These are phyloP conservation scores for Sphenopsis melanotis DNA, from an alignment of 2,797 vertebrate species.

Conservation along the genomic window DNA sequence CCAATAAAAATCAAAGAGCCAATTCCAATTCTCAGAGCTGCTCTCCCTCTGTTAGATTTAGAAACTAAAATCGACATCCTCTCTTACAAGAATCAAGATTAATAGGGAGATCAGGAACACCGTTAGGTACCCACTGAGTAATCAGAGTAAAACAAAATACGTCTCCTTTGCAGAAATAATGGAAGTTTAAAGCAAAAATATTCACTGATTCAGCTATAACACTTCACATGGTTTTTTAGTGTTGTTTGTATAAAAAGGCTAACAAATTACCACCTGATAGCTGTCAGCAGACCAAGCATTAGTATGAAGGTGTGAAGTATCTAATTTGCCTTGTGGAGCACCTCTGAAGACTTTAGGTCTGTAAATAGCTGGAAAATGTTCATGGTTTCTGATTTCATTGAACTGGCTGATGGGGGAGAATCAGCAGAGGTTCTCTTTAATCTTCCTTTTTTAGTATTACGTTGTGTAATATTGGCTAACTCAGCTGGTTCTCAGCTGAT, in stretches of 20 bases:
- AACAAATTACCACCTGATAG: background rate
- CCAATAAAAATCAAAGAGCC: background rate
- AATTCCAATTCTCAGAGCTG: background rate
- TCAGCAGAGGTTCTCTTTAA: background rate
- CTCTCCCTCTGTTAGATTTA: background rate
- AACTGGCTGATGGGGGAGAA: background rate
- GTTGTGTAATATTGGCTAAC: background rate
- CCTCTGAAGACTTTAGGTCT: background rate
- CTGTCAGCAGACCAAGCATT: background rate
- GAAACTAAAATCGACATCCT: background rate
- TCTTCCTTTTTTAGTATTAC: background rate
- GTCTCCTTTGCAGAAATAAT: background rate
- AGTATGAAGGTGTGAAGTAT: background rate
- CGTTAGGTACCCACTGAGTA: background rate
- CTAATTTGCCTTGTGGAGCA: background rate
- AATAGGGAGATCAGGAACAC: background rate
- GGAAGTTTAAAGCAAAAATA: background rate
- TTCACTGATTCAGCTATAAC: background rate
- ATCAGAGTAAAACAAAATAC: background rate
- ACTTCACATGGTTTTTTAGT: background rate
- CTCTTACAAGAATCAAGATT: background rate
- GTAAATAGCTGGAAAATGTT: background rate
- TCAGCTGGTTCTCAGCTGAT: background rate
- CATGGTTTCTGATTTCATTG: rapidly evolving
- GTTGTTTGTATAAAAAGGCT: background rate